Evolutionary conservation across 2,888 invertebrate genomes (phyloP).

Genomic region (Microplitis deprimator): DNA sequence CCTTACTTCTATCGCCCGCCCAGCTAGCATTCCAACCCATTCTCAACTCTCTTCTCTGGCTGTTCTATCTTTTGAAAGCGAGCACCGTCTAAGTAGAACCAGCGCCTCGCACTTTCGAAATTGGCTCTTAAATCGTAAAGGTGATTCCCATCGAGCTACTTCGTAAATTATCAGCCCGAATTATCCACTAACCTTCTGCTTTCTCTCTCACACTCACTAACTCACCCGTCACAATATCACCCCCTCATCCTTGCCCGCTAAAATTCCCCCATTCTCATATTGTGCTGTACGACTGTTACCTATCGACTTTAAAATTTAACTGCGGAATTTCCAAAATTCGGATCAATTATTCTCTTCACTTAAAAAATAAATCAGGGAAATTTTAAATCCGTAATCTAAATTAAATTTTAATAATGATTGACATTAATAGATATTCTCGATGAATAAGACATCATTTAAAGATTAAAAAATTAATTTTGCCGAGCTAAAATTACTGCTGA

Average conservation of each 20-base stretch:
- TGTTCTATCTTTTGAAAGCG: constrained; percentile 21
- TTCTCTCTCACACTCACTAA: constrained; percentile 44
- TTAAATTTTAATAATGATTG: too few species aligned
- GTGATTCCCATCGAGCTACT: constrained; percentile 63
- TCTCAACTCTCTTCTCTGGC: constrained; percentile 30
- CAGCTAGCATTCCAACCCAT: constrained; percentile 44
- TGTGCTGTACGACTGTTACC: background rate
- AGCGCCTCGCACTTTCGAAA: constrained; percentile 67
- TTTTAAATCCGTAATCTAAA: too few species aligned
- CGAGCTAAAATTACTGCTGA: too few species aligned
- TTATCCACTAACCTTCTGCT: constrained; percentile 48
- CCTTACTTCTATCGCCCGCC: constrained; percentile 17
- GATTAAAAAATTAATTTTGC: too few species aligned
- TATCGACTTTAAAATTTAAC: background rate
- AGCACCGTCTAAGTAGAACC: constrained; percentile 61
- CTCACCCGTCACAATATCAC: constrained; percentile 40
- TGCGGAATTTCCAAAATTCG: too few species aligned
- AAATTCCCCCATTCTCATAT: background rate
- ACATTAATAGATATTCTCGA: too few species aligned
- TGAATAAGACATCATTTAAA: too few species aligned
- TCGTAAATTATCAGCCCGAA: constrained; percentile 62
- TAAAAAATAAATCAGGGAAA: too few species aligned
- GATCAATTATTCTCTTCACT: too few species aligned
- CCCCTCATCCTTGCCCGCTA: background rate
- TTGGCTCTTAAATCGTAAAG: constrained; percentile 66